phyloP scores from a whole-genome alignment of 2,888 invertebrate species.

The Campopleginae sp. region DNA sequence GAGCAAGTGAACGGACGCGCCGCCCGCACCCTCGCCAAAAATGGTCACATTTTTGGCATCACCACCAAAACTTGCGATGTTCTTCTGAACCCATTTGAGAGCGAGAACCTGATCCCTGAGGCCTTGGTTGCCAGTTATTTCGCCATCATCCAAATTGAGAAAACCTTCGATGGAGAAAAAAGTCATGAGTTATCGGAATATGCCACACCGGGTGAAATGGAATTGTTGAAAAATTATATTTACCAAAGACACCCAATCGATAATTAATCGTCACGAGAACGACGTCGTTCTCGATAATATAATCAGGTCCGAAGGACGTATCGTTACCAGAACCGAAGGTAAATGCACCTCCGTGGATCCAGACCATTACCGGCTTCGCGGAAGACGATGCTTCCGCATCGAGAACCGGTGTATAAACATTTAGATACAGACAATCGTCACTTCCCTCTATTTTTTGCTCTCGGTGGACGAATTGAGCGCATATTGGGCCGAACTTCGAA shows the following conservation, averaged over 20 bases:
- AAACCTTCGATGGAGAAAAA: conserved; percentile 50
- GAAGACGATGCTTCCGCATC: conserved; percentile 5
- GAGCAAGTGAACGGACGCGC: conserved; percentile 71
- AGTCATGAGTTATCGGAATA: conserved; percentile 7
- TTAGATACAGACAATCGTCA: conserved; percentile 80
- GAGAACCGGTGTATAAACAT: conserved; percentile 72
- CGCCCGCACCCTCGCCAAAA: conserved; percentile 75
- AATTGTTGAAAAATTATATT: neutral
- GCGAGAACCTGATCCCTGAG: conserved; percentile 75
- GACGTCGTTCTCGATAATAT: conserved; percentile 75
- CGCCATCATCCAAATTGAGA: conserved; percentile 68
- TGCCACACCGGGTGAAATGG: neutral
- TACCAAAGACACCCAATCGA: conserved; percentile 77
- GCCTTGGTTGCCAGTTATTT: conserved; percentile 74
- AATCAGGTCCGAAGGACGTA: conserved; percentile 76
- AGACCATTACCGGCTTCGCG: conserved; percentile 76
- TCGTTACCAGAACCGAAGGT: conserved; percentile 72
- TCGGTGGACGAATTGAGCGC: conserved; percentile 67
- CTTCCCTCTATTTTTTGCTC: conserved; percentile 60
- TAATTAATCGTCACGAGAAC: conserved; percentile 80
- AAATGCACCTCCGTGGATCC: conserved; percentile 79
- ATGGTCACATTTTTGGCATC: conserved; percentile 74
- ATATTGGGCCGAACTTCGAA: conserved; percentile 68
- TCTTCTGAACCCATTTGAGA: conserved; percentile 72
- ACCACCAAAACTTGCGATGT: conserved; percentile 73